Conservation (phyloP, 2,888 invertebrate species). For the Nezara viridula region DNA sequence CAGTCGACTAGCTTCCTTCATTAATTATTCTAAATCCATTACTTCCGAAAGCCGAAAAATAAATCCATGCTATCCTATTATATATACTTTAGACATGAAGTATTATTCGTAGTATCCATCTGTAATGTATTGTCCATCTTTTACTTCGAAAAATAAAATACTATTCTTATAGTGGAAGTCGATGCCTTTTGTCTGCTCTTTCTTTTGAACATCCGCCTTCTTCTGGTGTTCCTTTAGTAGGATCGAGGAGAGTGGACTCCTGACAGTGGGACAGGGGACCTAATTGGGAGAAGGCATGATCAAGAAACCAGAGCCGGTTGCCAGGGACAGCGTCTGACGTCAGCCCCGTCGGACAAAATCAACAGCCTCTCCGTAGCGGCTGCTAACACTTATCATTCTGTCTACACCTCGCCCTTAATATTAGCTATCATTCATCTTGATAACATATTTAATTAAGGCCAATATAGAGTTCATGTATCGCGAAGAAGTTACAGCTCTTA, state of each 20-base stretch:
- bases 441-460: not conserved
- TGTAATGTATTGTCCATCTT: no score
- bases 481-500: not conserved
- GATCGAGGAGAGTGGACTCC: not conserved
- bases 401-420: not conserved
- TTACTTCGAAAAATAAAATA: no score
- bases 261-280: not conserved
- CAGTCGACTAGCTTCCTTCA: no score
- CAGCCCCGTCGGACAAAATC: slow-evolving; percentile 20
- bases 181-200: not conserved
- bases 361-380: not conserved
- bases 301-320: slow-evolving; percentile 37
- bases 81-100: no score
- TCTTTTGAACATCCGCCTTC: not conserved
- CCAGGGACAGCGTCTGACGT: slow-evolving; percentile 40
- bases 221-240: not conserved
- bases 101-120: no score
- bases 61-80: no score
- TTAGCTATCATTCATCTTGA: not conserved
- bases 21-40: no score
- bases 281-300: slow-evolving; percentile 23
- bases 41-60: no score
- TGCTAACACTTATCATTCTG: slow-evolving; percentile 22
- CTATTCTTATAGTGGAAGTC: not conserved
- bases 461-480: not conserved